Evolutionary conservation across 1,140 invertebrate genomes (phyloP), one percentile per base, ranked within the genome.

Genomic region (Trachymyrmex septentrionalis): DNA sequence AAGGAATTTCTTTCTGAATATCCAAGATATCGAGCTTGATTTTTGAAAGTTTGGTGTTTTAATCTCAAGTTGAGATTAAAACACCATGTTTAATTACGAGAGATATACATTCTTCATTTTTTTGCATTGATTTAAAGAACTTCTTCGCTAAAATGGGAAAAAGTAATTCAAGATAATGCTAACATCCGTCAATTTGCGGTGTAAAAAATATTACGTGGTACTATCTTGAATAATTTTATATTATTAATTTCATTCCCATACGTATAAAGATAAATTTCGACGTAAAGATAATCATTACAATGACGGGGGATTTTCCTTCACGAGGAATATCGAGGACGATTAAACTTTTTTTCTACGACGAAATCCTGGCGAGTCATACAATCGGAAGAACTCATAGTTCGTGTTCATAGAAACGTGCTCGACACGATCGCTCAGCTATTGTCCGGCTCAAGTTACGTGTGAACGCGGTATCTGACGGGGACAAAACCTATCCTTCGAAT

Each of bases 311-410:
- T 19, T 57, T 44, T 2, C 6, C 19, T 14, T 69, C 1, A 21
- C 9, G 21, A 63, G n/a, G 24, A 48, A 21, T n/a, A 67, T 53
- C 48, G n/a, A 19, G 10, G 2, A 44, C 69, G 27, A 71, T 76
- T 72, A 34, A 53, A n/a, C 71, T 67, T 76, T 48, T 30, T 82
- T 61, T 61, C 64, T 50, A 44, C 55, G 63, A 19, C 78, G 77
- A 88, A 85, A 86, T 66, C 53, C 34, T 48, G 63, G 21, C 48
- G 50, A 71, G 10, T 76, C 61, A 64, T 34, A 80, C 84, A 90
- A 91, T 91, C 86, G 89, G 76, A 90, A 90, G 75, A 64, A 14
- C 48, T 63, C 71, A 88, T 88, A 86, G 90, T 90, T 86, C 87
- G 90, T 88, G 89, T 77, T 88, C 90, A 85, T 59, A 67, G 87